Evolutionary conservation across 2,888 invertebrate species (phyloP).

Genomic region (Amphipyra tragopoginis): DNA sequence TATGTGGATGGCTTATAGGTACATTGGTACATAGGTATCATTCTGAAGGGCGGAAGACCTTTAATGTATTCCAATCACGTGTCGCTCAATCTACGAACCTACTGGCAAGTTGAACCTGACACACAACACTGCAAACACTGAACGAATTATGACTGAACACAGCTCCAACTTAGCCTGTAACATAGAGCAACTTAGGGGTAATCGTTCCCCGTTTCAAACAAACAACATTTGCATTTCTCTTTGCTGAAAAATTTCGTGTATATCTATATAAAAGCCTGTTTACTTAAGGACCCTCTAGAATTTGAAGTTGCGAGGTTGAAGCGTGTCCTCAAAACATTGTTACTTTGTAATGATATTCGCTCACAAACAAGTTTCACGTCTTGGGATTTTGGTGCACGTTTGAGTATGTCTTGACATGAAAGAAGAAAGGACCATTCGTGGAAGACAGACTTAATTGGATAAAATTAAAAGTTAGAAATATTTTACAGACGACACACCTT

Average conservation of each 20-base stretch:
- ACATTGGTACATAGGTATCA: background rate
- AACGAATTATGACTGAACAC: conserved; percentile 13
- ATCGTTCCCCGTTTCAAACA: conserved; percentile 19
- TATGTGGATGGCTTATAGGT: conserved; percentile 2
- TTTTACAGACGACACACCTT: background rate
- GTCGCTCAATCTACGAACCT: conserved; percentile 27
- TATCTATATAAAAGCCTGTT: conserved; percentile 24
- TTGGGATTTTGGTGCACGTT: conserved; percentile 38
- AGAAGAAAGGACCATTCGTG: conserved; percentile 13
- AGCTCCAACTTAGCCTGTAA: conserved; percentile 7
- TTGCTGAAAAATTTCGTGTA: conserved; percentile 18
- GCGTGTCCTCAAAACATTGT: conserved; percentile 41
- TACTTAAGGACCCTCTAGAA: conserved; percentile 32
- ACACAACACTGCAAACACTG: conserved; percentile 21
- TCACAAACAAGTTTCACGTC: conserved; percentile 38
- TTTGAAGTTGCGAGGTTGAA: conserved; percentile 34
- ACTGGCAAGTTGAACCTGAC: conserved; percentile 18
- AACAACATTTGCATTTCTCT: conserved; percentile 35
- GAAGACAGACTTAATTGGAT: conserved; percentile 6
- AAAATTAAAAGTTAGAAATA: conserved; percentile 1
- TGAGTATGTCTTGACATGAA: conserved; percentile 25
- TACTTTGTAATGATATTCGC: conserved; percentile 47
- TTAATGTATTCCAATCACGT: conserved; percentile 70
- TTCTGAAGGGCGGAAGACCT: conserved; percentile 32
- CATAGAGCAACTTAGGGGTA: conserved; percentile 12